Base-by-base conservation (phyloP, 2,888 invertebrate species). In the Macaria notata region DNA sequence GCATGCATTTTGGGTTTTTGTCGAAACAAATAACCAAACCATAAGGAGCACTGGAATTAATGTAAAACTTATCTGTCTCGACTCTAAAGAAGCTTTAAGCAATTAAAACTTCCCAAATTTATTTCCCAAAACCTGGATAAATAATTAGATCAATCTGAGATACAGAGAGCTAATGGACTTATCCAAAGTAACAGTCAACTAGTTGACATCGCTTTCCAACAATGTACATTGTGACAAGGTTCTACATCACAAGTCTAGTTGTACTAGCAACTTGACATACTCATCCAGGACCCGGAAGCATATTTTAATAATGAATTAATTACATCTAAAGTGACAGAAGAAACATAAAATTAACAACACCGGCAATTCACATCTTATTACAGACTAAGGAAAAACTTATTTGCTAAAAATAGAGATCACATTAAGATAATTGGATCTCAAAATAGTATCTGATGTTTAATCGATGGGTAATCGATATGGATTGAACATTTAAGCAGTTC, bases 241-340 rank as follows among this genome's bases (percentile, higher is more conserved):
- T 4, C 31, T 45, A 39, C n/a, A 45, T 30, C 8, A n/a, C 3
- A 43, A 31, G 9, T 29, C 31, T 45, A 52, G 45, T 47, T 52
- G 31, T 6, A 5, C 7, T 36, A 36, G 1, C 33, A 36, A 36
- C 33, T 6, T 36, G 9, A 8, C 9, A 3, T 41, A 41, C n/a
- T 8, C 9, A 8, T 41, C 41, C 41, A 8, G 38, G 8, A 19
- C 19, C 19, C 19, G 19, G 2, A 36, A 6, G 33, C 33, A 36
- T 36, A 9, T 41, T 41, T 41, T 9, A 43, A 33, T 49, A 43
- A 49, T 50, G n/a, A 44, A 44, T 50, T 38, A 50, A 29, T 9
- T 4, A 3, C 7, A 45, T 9, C 44, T 30, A 7, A 46, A 31
- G 46, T 46, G 46, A 7, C 46, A 46, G 19, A 53, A 49, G 33